Conservation (phyloP, 2,888 invertebrate species). For the Chymomyza caudatula region DNA sequence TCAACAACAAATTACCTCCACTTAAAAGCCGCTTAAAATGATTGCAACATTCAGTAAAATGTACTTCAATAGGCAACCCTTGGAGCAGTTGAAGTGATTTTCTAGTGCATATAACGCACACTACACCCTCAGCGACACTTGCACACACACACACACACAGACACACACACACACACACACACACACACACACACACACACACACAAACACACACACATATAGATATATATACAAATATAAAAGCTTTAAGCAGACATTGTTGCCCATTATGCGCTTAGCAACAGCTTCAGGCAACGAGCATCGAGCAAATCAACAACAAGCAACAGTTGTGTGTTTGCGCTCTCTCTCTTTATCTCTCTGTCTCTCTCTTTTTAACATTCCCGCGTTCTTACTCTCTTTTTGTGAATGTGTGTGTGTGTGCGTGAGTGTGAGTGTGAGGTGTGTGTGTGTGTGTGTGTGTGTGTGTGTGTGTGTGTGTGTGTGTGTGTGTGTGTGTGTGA, state of each 20-base stretch:
- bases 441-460: background rate
- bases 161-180: conserved; percentile 1
- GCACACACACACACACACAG: conserved; percentile 9
- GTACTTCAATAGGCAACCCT: background rate
- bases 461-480: background rate
- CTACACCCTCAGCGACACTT: background rate
- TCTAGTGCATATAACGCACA: background rate
- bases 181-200: background rate
- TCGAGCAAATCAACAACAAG: conserved; percentile 21
- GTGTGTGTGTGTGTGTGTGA: background rate
- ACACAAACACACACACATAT: background rate
- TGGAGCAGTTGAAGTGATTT: conserved; percentile 36
- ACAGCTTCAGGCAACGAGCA: conserved; percentile 18
- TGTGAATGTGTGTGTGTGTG: too few species aligned
- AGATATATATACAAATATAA: conserved; percentile 10
- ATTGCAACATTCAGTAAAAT: conserved; percentile 43
- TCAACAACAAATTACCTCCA: background rate
- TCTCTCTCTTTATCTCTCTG: conserved; percentile 10
- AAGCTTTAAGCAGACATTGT: background rate
- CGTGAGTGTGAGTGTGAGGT: too few species aligned
- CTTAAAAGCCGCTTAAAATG: conserved; percentile 37
- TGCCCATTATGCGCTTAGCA: conserved; percentile 33
- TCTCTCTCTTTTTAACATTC: too few species aligned
- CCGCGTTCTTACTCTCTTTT: too few species aligned
- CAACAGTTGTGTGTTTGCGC: conserved; percentile 56